Conservation (phyloP, 2,888 invertebrate species). For the Campaea margaritaria region DNA sequence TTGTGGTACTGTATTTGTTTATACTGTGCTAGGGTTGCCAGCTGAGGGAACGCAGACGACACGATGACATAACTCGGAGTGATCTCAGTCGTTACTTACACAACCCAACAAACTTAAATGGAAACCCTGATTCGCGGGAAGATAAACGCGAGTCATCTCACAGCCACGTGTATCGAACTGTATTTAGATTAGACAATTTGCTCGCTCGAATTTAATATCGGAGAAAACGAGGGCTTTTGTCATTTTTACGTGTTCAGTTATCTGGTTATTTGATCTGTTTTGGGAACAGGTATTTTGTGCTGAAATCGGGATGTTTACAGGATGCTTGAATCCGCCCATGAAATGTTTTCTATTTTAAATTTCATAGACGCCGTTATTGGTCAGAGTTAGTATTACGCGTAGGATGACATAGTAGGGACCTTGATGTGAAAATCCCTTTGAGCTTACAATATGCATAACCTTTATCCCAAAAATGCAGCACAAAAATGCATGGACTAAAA, state of each 20-base stretch:
- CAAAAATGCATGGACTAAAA: conserved; percentile 32
- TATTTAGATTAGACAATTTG: conserved; percentile 46
- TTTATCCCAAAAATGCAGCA: conserved; percentile 15
- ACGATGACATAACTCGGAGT: conserved; percentile 52
- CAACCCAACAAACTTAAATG: conserved; percentile 68
- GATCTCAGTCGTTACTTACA: conserved; percentile 58
- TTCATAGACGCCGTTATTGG: no score
- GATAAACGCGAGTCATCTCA: conserved; percentile 55
- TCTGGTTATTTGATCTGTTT: conserved; percentile 27
- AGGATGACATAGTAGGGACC: no score
- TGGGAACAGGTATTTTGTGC: neutral
- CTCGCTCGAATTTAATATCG: conserved; percentile 34
- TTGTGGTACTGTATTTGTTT: conserved; percentile 23
- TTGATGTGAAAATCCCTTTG: neutral
- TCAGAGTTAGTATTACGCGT: no score
- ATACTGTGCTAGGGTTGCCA: conserved; percentile 29
- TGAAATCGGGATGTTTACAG: neutral
- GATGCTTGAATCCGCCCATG: neutral
- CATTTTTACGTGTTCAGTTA: conserved; percentile 25
- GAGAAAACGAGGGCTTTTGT: conserved; percentile 27
- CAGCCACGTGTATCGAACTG: conserved; percentile 44
- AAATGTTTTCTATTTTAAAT: no score
- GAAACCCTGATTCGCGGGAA: conserved; percentile 59
- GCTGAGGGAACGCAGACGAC: conserved; percentile 44
- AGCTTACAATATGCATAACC: neutral